These are phyloP conservation scores for Uropsilus gracilis DNA, from an alignment of 2,113 vertebrate species.

Conservation along the genomic window DNA sequence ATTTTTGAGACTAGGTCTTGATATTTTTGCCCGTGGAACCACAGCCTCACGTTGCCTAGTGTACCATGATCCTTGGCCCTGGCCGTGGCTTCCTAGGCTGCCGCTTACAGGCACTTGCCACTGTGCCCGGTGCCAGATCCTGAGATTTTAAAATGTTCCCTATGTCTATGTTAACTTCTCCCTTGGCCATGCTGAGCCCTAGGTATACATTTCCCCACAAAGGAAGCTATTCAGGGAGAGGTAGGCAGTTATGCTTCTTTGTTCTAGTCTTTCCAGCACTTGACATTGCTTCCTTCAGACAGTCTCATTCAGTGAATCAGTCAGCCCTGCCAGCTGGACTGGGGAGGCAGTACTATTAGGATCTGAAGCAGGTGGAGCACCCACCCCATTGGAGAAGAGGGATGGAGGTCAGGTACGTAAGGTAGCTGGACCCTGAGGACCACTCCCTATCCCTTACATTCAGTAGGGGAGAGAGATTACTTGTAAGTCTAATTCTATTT, in stretches of 20 bases:
- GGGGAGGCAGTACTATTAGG: neutral
- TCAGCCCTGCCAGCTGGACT: neutral
- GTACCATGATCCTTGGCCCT: too few relatives aligned
- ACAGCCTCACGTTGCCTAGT: too few relatives aligned
- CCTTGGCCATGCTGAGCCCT: neutral
- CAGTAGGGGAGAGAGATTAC: too few relatives aligned
- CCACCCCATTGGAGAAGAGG: neutral
- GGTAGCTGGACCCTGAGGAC: neutral
- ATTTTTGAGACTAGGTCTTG: too few relatives aligned
- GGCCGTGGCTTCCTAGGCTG: too few relatives aligned
- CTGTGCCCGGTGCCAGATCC: too few relatives aligned
- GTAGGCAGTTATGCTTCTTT: neutral
- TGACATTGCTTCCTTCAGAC: neutral
- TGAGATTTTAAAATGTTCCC: neutral
- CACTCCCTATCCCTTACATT: neutral
- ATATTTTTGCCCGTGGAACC: too few relatives aligned
- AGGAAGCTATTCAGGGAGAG: neutral
- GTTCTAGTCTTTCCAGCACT: neutral
- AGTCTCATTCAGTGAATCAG: neutral
- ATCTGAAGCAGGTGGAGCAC: neutral
- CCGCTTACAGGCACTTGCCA: too few relatives aligned
- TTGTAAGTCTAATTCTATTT: conserved; percentile 10
- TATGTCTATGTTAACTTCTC: neutral
- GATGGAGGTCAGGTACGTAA: neutral
- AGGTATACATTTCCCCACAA: neutral